These are phyloP conservation scores for Diogma glabrata DNA, from an alignment of 2,888 invertebrate genomes.

Conservation along the genomic window DNA sequence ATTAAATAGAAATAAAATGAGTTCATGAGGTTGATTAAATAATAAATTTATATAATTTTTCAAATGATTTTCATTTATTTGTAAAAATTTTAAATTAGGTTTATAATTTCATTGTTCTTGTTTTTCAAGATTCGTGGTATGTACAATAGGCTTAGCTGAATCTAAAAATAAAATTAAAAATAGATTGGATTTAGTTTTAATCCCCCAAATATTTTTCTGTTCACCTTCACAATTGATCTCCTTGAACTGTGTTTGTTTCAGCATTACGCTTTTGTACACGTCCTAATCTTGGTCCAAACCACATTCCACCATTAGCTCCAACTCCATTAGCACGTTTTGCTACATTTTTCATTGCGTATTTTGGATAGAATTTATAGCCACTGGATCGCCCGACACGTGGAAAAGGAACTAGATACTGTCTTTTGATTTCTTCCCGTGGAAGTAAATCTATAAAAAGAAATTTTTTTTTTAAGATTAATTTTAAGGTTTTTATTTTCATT, in stretches of 20 bases:
- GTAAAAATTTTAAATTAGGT: no score
- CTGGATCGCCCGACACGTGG: slow-evolving; percentile 38
- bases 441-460: not conserved
- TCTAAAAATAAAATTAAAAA: slow-evolving; percentile 1
- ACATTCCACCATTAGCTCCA: slow-evolving; percentile 41
- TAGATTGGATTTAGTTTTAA: no score
- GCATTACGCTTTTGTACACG: slow-evolving; percentile 34
- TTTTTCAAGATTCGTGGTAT: no score
- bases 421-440: slow-evolving; percentile 28
- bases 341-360: slow-evolving; percentile 28
- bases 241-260: slow-evolving; percentile 14
- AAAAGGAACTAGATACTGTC: slow-evolving; percentile 37
- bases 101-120: no score
- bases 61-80: no score
- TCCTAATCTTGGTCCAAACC: slow-evolving; percentile 59
- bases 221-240: slow-evolving; percentile 20
- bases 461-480: not conserved
- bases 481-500: not conserved
- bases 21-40: no score
- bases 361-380: slow-evolving; percentile 30
- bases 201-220: no score
- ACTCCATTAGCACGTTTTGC: slow-evolving; percentile 30
- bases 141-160: no score
- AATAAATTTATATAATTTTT: no score
- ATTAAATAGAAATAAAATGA: no score